These are phyloP conservation scores for Apis dorsata DNA, from an alignment of 1,140 invertebrate genomes.

Conservation along the genomic window DNA sequence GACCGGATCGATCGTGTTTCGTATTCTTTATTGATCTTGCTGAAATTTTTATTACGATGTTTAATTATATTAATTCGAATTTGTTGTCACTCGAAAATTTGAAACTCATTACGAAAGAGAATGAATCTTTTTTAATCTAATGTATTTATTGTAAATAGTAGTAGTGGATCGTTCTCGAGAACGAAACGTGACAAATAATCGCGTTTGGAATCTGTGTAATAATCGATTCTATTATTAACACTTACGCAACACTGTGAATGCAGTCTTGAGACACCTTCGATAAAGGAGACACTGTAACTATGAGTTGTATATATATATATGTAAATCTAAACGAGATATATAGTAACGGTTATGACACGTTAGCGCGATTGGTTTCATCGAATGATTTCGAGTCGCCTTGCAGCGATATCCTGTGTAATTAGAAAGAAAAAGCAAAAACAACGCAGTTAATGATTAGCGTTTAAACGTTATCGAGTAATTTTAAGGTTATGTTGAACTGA, in stretches of 20 bases:
- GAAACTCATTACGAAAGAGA: too few species aligned
- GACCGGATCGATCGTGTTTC: too few species aligned
- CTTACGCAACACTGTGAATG: neutral
- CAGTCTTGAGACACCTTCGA: neutral
- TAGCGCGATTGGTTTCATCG: neutral
- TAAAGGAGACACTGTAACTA: neutral
- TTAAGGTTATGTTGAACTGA: neutral
- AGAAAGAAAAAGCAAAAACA: neutral
- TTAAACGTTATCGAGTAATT: neutral
- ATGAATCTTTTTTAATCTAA: too few species aligned
- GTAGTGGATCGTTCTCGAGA: too few species aligned
- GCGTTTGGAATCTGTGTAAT: neutral
- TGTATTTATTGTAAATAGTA: too few species aligned
- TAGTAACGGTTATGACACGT: neutral
- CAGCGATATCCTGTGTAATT: neutral
- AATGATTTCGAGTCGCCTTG: neutral
- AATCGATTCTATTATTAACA: neutral
- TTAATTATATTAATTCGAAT: too few species aligned
- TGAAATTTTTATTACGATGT: too few species aligned
- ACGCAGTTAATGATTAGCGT: neutral
- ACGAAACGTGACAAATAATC: neutral
- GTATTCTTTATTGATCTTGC: too few species aligned
- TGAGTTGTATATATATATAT: neutral
- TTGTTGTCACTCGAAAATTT: too few species aligned
- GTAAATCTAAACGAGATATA: neutral